These are phyloP conservation scores for Palythoa heliodiscus DNA, from an alignment of 92 coral and sea anemone genomes.

Conservation along the genomic window DNA sequence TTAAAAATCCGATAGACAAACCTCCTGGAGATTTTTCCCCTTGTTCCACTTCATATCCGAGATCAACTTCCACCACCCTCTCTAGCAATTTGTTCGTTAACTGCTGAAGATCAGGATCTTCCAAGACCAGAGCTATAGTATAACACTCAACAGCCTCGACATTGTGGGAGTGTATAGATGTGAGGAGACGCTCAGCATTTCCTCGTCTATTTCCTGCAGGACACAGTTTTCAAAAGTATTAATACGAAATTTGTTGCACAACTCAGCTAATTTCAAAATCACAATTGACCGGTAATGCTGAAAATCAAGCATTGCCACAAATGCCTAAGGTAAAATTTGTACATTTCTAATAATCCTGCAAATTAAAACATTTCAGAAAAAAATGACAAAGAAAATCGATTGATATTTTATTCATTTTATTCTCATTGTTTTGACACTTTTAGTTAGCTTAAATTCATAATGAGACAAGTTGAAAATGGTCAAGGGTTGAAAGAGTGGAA, in stretches of 20 bases:
- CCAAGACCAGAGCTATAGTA: no score
- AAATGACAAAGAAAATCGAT: no score
- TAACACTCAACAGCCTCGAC: conserved; percentile 21
- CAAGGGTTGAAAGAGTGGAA: no score
- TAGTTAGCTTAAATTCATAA: conserved; percentile 10
- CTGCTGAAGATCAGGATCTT: no score
- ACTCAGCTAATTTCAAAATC: not conserved
- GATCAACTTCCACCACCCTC: conserved; percentile 12
- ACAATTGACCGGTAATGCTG: not conserved
- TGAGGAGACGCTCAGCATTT: conserved; percentile 3
- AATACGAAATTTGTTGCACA: conserved; percentile 2
- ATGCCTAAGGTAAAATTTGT: conserved; percentile 5
- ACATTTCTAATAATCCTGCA: no score
- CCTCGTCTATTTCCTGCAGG: no score
- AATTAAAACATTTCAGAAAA: not conserved
- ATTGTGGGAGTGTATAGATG: not conserved
- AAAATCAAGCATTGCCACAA: no score
- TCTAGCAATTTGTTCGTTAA: not conserved
- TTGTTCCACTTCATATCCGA: conserved; percentile 5
- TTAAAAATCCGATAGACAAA: conserved; percentile 13
- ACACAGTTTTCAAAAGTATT: not conserved
- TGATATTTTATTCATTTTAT: not conserved
- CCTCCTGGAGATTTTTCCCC: conserved; percentile 20
- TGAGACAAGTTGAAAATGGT: no score
- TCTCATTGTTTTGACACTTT: not conserved